Base-by-base conservation (phyloP, 2,797 vertebrate species). In the Florisuga fusca region DNA sequence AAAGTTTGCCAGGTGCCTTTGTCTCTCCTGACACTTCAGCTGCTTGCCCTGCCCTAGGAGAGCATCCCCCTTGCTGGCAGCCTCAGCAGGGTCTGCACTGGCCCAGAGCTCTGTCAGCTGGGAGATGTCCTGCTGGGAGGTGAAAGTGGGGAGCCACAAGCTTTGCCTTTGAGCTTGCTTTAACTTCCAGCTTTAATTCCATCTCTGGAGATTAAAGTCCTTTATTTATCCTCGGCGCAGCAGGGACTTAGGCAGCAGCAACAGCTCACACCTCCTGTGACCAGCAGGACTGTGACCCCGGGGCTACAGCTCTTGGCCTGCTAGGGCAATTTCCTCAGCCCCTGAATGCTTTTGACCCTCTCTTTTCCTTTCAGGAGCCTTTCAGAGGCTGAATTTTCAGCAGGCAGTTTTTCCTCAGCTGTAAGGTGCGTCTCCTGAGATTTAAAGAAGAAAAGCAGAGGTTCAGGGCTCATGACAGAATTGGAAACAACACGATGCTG, bases 1-100 rank as follows among this genome's bases (percentile, higher is more conserved):
- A 91, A 96, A 97, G 95, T 97, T 96, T 95, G 79, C 93, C 80
- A 94, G 92, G 93, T 5, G 53, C 87, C 93, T 95, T 94, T 94
- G 80, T 94, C 91, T 92, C 95, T 93, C 74, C 41, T 80, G 92
- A 58, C 15, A 7, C 92, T 89, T 97, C 90, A 78, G 82, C 79
- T 91, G 90, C 89, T 84, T 78, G 66, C 55, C 75, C 86, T 81
- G 16, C 8, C 1, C 92, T 58, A 11, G 84, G 81, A 73, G 92
- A 83, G 29, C 6, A 8, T 58, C 48, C 27, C 29, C 36, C 29
- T 57, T 80, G 57, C 85, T 94, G 80, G 83, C 95, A 67, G 41
- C 51, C 53, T 76, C 71, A 46, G 84, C 68, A 59, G 63, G 58
- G 59, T 82, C 69, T n/a, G 66, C 0, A 0, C 83, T 75, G 75